These are phyloP conservation scores for Erythrocercus mccallii DNA, from an alignment of 2,113 vertebrate species.

Conservation along the genomic window DNA sequence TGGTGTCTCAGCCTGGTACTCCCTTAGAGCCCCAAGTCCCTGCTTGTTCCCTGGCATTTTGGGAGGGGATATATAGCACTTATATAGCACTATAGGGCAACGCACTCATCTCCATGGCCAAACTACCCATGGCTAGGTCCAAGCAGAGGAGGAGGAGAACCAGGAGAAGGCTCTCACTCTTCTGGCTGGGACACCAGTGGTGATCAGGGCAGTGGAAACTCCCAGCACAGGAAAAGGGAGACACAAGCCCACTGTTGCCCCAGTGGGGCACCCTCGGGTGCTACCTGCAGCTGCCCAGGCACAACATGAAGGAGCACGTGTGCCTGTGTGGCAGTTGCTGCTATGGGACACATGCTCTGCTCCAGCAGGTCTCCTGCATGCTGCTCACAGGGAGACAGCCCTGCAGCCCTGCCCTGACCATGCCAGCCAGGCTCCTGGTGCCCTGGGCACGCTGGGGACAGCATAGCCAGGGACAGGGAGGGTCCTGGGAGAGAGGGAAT, in stretches of 20 bases:
- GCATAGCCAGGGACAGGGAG: not conserved
- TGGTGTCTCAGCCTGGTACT: not conserved
- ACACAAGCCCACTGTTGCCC: not conserved
- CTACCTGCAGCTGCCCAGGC: not conserved
- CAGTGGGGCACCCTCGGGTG: not conserved
- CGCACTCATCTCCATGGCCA: rapidly evolving
- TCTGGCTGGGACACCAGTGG: not conserved
- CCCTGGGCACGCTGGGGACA: not conserved
- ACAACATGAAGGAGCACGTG: not conserved
- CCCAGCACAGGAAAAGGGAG: not conserved
- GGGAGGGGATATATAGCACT: not conserved
- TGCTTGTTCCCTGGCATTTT: rapidly evolving
- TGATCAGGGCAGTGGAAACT: not conserved
- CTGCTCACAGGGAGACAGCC: not conserved
- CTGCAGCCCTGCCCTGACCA: too few species aligned
- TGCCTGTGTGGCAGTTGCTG: not conserved
- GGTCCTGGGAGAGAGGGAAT: not conserved
- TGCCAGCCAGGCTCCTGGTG: not conserved
- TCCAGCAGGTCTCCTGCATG: not conserved
- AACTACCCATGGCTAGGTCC: not conserved
- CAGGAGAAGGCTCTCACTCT: not conserved
- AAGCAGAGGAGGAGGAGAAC: not conserved
- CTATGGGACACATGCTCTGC: not conserved
- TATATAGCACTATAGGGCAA: too few species aligned
- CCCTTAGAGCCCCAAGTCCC: not conserved